Evolutionary conservation across 2,113 vertebrate species (phyloP), one percentile per base, ranked within the genome.

Genomic region (Pollimyrus isidori): DNA sequence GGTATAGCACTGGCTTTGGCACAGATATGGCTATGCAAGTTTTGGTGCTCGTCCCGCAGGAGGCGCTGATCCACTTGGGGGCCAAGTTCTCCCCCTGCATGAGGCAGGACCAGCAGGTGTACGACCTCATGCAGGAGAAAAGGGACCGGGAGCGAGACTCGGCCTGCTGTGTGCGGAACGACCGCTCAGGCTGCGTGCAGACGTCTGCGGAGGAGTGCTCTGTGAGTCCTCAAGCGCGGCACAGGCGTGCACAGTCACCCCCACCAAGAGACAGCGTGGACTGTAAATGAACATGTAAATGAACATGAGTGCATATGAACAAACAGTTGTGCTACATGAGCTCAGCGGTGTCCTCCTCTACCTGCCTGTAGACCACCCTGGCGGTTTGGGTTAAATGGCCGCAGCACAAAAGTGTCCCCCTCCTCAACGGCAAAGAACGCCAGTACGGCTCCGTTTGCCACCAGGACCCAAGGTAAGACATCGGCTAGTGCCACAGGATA

Each of bases 381-480:
- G 98, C 98, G 0, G 97, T 98, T 83, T 99, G 98, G 98, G 98
- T 99, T 90, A 99, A 98, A 93, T 99, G 98, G 98, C 97, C 98
- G 0, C 7, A 90, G 6, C 97, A 99, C 92, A 93, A 96, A 92
- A 98, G 97, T 88, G 94, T 96, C 42, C 97, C 97, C 0, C 94
- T 93, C 89, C 93, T 98, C 91, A 96, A 95, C 0, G 96, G 96
- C 35, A 92, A 93, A 91, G 94, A 92, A 92, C 95, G 98, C 89
- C 95, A 96, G 45, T 94, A 96, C 0, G 98, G 98, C 62, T 99
- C 98, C 0, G 98, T 99, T 89, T 99, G 98, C 91, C 98, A 98
- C 92, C 98, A 99, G 94, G 98, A 99, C 91, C 98, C 98, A 90
- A 97, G 98, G 98, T 99, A 90, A 92, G 94, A 23, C 45, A 49